A percentile compares a stretch with the other conserved stretches of the same genome.
Conservation (phyloP, 2,797 vertebrate genomes). For the Schizothorax lantsangensis region DNA sequence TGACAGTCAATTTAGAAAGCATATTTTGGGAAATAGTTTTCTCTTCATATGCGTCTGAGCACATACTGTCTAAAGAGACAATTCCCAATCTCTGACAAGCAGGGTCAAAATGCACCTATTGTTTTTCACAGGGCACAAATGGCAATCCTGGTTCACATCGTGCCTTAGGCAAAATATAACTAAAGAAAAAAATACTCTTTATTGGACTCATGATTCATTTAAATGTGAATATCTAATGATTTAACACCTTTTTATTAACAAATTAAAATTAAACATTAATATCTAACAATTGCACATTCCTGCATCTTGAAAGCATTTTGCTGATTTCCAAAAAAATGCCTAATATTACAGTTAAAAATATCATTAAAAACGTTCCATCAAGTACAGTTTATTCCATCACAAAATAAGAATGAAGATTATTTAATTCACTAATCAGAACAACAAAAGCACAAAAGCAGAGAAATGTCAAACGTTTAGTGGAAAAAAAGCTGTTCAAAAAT, state of each 20-base stretch:
- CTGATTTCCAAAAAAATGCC: background rate
- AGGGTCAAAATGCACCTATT: background rate
- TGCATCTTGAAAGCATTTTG: background rate
- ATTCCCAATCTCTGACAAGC: background rate
- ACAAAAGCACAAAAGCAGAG: no score
- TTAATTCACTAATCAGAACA: no score
- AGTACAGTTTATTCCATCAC: no score
- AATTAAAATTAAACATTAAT: no score
- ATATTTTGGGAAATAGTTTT: constrained; percentile 79
- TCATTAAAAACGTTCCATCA: no score
- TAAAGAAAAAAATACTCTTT: background rate
- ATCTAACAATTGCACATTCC: background rate
- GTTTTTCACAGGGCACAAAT: background rate
- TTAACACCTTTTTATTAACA: no score
- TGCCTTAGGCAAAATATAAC: background rate
- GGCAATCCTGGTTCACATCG: background rate
- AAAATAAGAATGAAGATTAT: no score
- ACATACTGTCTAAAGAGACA: background rate
- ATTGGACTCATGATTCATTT: background rate
- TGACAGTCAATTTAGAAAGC: constrained; percentile 81
- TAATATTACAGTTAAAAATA: no score
- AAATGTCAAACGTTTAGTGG: no score
- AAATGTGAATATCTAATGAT: background rate
- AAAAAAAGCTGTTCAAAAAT: no score
- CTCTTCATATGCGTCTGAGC: constrained; percentile 60